Base-by-base conservation (phyloP, 2,797 vertebrate species). In the Podargus strigoides region DNA sequence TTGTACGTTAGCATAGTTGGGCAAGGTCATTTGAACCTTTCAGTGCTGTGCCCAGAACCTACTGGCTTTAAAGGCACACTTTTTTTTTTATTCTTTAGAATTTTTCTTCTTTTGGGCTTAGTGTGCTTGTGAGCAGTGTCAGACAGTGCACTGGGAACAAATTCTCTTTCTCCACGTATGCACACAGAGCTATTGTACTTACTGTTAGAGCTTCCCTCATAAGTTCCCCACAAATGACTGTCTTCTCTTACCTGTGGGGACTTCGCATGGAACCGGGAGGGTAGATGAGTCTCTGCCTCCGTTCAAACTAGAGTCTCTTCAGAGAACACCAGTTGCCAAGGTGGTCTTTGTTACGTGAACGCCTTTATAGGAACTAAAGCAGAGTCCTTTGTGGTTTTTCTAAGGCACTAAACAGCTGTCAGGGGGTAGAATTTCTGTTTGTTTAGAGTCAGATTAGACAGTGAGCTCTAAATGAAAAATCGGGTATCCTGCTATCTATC, bases 401-500 rank as follows among this genome's bases (percentile, higher is more conserved):
- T 24, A 42, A 68, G 67, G 34, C 27, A 37, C 22, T 46, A 60
- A 79, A 63, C 23, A 64, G 56, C 64, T 80, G 47, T 75, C 32
- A 7, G 28, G 19, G 84, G 28, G 28, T 84, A 70, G 76, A 55
- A 55, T 83, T 77, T 87, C 67, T 85, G 1, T 86, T 95, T 66
- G 47, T 86, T 93, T 88, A 76, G 77, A 36, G 50, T 86, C 34
- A 56, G 62, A 14, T 87, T 81, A 93, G 77, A 37, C 62, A 91
- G n/a, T 59, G 76, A 92, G 41, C 67, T 90, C 63, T 87, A 64
- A 87, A 83, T 87, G 85, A 95, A 85, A 92, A 93, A 66, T 41
- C 8, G 1, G 23, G 16, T 63, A 34, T 76, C 59, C 46, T 64
- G 42, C 47, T 88, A 34, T 42, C 50, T 69, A 2, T 75, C 66